Percentiles rank a stretch among this genome's conserved stretches.
These are phyloP conservation scores for Cantharis rustica DNA, from an alignment of 2,888 invertebrate genomes.

Conservation along the genomic window DNA sequence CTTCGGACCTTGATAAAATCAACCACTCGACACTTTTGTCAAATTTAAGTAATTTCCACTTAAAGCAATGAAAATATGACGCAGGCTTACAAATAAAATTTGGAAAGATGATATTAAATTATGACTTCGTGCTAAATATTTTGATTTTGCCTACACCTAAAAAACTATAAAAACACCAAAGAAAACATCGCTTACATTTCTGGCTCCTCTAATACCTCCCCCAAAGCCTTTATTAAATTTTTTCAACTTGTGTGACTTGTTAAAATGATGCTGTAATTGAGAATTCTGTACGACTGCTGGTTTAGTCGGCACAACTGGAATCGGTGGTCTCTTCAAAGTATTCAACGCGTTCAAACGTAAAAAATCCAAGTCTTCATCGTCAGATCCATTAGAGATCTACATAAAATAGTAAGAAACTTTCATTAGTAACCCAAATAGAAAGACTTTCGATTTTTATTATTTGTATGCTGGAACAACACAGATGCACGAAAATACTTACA, in stretches of 20 bases:
- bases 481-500: not conserved
- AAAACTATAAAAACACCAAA: not conserved
- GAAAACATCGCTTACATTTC: conserved; percentile 38
- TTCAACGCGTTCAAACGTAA: conserved; percentile 59
- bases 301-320: not conserved
- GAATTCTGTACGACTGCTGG: not conserved
- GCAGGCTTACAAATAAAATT: not conserved
- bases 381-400: conserved; percentile 48
- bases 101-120: not conserved
- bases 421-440: not conserved
- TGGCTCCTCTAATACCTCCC: conserved; percentile 28
- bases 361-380: conserved; percentile 60
- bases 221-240: conserved; percentile 23
- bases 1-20: no score
- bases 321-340: conserved; percentile 48
- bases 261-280: not conserved
- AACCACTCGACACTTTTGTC: no score
- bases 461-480: not conserved
- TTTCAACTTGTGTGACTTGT: not conserved
- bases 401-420: conserved; percentile 16
- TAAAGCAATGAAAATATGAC: not conserved
- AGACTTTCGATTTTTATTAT: not conserved
- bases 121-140: no score
- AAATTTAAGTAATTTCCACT: not conserved
- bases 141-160: not conserved